Evolutionary conservation across 2,113 vertebrate genomes (phyloP), one percentile per base, ranked within the genome.

Genomic region (Nerophis lumbriciformis): DNA sequence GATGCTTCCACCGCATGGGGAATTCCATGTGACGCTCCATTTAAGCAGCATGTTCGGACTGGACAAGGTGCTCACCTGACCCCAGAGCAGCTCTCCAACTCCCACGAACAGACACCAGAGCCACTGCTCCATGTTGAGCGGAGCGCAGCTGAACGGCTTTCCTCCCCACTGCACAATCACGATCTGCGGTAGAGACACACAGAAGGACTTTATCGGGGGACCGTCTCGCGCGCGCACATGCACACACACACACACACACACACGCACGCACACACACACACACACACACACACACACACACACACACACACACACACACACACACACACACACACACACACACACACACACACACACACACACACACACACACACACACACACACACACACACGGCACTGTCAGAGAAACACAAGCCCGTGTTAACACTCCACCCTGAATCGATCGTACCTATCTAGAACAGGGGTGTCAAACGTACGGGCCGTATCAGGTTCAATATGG

Each of bases 61-160:
- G 69, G 71, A 49, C 64, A 66, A 70, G 75, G 59, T 65, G 68
- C 84, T 81, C 75, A 96, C 94, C 94, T 96, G 94, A 58, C 94
- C 94, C 94, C 94, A 96, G 68, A 96, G 91, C 59, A 96, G 92
- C 79, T 94, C 94, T 58, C 94, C 94, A 13, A 94, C 87, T 36
- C 94, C 94, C 69, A 96, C 91, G 60, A 95, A 94, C 53, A 96
- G 91, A 83, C 94, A 96, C 94, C 93, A 96, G 62, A 96, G 93
- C 94, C 94, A 96, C 77, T 96, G 94, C 71, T 95, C 91, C 6
- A 93, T 15, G 59, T 92, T 94, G 72, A 96, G 89, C 0, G 94
- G 93, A 8, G 93, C 90, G 48, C 94, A 96, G 90, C 94, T 95
- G 89, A 96, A 95, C 62, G 94, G 93, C 72, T 95, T 94, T 39